These are phyloP conservation scores for Pheosia gnoma DNA, from an alignment of 2,888 invertebrate species.

Conservation along the genomic window DNA sequence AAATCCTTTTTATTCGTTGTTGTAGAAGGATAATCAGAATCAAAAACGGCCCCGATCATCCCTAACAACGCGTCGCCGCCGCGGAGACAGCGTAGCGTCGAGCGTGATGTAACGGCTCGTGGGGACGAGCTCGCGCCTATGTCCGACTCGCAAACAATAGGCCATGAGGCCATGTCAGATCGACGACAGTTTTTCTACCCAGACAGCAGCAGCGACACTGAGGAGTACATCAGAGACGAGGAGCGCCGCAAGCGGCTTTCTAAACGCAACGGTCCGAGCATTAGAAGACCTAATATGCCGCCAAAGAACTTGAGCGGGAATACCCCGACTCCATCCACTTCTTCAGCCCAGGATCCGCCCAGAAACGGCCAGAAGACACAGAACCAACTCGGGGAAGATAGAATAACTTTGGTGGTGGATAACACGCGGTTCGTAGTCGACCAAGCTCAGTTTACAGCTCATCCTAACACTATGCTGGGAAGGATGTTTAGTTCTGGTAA, in stretches of 20 bases:
- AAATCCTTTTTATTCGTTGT: conserved; percentile 34
- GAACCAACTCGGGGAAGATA: conserved; percentile 85
- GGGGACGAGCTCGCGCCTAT: conserved; percentile 67
- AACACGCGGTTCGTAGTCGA: conserved; percentile 95
- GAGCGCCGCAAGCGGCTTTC: conserved; percentile 86
- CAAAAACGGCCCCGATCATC: conserved; percentile 38
- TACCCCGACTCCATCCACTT: conserved; percentile 68
- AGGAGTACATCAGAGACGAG: conserved; percentile 89
- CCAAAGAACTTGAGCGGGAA: conserved; percentile 66
- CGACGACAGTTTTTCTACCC: conserved; percentile 76
- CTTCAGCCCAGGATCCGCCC: conserved; percentile 59
- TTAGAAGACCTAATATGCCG: conserved; percentile 66
- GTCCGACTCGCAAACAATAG: conserved; percentile 71
- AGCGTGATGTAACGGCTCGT: conserved; percentile 74
- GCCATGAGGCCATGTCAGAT: conserved; percentile 72
- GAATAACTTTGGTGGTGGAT: conserved; percentile 97
- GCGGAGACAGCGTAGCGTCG: conserved; percentile 50
- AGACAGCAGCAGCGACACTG: conserved; percentile 93
- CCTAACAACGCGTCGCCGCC: conserved; percentile 39
- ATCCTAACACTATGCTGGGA: conserved; percentile 99
- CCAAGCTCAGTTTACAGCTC: conserved; percentile 95
- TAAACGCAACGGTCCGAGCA: conserved; percentile 67
- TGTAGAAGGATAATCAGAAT: conserved; percentile 18
- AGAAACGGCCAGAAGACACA: conserved; percentile 59
- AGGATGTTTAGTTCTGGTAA: conserved; percentile 97